Percentiles rank a stretch among this genome's conserved stretches.
Evolutionary conservation across 2,113 vertebrate genomes (phyloP).

Genomic region (Ceyx melanurus): DNA sequence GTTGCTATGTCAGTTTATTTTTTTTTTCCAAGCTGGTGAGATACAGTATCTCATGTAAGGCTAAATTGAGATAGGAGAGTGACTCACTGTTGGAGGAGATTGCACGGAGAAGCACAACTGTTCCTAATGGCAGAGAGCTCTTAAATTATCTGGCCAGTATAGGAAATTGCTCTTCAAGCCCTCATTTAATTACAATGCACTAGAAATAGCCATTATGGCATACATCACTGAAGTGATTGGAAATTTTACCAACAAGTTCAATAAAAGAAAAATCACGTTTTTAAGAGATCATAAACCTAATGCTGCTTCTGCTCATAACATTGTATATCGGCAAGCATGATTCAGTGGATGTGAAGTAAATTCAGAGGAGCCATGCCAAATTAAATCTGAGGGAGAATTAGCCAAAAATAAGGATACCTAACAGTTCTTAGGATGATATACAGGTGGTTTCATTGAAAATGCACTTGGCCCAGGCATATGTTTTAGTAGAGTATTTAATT

Average conservation of each 20-base stretch:
- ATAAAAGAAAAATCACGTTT: not conserved
- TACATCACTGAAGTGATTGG: not conserved
- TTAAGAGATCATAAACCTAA: not conserved
- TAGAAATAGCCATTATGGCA: not conserved
- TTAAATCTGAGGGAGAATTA: not conserved
- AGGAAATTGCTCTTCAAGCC: not conserved
- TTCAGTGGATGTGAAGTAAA: not conserved
- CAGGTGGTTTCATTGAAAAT: not conserved
- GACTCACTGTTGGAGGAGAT: not conserved
- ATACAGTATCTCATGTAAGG: not conserved
- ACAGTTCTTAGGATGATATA: not conserved
- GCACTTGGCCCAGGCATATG: not conserved
- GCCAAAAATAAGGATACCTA: not conserved
- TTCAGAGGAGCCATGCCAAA: not conserved
- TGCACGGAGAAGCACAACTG: not conserved
- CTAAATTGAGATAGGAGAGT: not conserved
- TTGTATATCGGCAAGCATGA: not conserved
- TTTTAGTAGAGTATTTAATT: not conserved
- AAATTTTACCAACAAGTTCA: not conserved
- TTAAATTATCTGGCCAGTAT: not conserved
- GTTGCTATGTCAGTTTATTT: too few species aligned
- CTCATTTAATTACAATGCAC: not conserved
- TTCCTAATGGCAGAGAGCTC: not conserved
- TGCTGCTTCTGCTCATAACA: not conserved
- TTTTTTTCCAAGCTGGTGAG: not conserved